These are phyloP conservation scores for Drosophila serrata DNA, from an alignment of 1,140 invertebrate species.

Conservation along the genomic window DNA sequence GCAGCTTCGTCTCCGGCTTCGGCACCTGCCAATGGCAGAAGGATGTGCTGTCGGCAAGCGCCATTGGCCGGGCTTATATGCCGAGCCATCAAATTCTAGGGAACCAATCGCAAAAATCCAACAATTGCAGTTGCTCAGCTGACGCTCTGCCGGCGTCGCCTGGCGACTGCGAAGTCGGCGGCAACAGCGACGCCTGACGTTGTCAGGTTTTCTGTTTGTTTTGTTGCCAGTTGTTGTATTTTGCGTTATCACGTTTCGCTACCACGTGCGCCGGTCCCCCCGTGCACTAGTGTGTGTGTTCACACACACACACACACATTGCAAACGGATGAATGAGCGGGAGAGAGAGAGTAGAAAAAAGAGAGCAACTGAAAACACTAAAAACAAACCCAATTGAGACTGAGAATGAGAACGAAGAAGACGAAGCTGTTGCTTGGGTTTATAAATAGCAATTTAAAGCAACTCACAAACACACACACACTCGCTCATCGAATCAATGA, in stretches of 20 bases:
- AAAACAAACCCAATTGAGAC: conserved; percentile 51
- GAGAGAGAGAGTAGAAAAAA: conserved; percentile 40
- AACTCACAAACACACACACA: too few relatives aligned
- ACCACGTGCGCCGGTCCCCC: conserved; percentile 78
- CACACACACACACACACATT: conserved; percentile 8
- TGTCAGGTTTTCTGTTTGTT: conserved; percentile 83
- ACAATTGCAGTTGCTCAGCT: conserved; percentile 7
- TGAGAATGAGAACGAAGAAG: conserved; percentile 12
- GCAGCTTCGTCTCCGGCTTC: background rate
- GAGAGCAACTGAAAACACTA: conserved; percentile 38
- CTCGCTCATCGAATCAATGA: conserved; percentile 14
- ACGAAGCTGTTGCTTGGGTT: conserved; percentile 49
- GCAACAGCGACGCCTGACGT: conserved; percentile 26
- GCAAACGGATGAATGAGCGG: conserved; percentile 60
- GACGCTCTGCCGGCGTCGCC: background rate
- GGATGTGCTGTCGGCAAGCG: conserved; percentile 40
- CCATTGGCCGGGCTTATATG: conserved; percentile 64
- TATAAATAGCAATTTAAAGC: conserved; percentile 73
- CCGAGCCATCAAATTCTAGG: background rate
- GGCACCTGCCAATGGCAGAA: conserved; percentile 59
- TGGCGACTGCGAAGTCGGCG: background rate
- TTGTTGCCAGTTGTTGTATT: conserved; percentile 77
- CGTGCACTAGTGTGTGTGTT: conserved; percentile 25
- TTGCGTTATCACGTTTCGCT: conserved; percentile 82
- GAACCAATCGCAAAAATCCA: conserved; percentile 60